These are phyloP conservation scores for Melieria crassipennis DNA, from an alignment of 2,888 invertebrate genomes.

Conservation along the genomic window DNA sequence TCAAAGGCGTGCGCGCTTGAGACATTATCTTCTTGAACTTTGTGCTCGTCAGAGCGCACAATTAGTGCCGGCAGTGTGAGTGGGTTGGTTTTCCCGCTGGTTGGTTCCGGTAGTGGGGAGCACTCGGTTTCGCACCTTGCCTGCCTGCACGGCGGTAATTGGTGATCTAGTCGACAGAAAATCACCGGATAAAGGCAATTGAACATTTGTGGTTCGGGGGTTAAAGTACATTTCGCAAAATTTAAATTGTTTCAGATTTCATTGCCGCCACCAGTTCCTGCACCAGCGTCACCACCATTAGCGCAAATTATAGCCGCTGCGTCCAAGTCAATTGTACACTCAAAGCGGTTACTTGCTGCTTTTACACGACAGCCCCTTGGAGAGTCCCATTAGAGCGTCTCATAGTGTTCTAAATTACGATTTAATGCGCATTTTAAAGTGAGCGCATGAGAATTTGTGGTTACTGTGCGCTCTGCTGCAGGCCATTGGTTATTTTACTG, in stretches of 20 bases:
- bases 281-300: neutral
- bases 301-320: neutral
- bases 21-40: too few species aligned
- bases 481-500: too few species aligned
- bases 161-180: neutral
- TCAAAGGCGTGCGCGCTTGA: too few species aligned
- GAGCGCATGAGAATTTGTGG: too few species aligned
- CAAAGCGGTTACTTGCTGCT: too few species aligned
- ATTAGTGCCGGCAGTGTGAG: too few species aligned
- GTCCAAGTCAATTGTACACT: neutral
- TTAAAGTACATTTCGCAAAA: neutral
- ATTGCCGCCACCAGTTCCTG: neutral
- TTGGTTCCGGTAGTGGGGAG: neutral
- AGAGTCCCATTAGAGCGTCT: too few species aligned
- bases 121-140: neutral
- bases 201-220: neutral
- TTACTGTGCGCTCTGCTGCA: too few species aligned
- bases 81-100: neutral
- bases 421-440: too few species aligned
- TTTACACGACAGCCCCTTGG: too few species aligned
- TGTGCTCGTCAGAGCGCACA: too few species aligned
- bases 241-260: neutral
- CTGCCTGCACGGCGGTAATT: neutral
- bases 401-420: too few species aligned
- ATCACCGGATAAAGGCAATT: slow-evolving; percentile 3